phyloP scores from a whole-genome alignment of 2,113 vertebrate genomes.

The Percina caprodes region DNA sequence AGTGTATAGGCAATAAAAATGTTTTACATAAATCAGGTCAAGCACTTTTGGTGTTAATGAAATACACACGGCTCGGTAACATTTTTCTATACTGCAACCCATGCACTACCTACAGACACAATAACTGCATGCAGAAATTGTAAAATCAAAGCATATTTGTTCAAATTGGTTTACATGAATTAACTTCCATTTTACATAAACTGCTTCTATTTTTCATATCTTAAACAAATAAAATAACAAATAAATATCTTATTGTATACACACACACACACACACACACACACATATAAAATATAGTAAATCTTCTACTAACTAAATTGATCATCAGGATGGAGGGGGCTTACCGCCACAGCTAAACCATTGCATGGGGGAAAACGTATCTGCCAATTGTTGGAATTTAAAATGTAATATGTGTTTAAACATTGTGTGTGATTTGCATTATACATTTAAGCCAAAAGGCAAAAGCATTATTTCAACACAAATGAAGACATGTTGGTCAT shows the following conservation, averaged over 20 bases:
- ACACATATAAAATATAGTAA: too few relatives aligned
- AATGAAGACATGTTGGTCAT: too few relatives aligned
- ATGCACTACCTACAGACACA: background rate
- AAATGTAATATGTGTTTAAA: too few relatives aligned
- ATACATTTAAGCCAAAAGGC: too few relatives aligned
- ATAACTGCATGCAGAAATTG: background rate
- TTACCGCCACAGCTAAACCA: background rate
- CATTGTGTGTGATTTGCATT: too few relatives aligned
- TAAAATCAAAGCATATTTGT: background rate
- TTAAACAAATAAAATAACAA: too few relatives aligned
- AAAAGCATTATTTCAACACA: too few relatives aligned
- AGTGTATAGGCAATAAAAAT: too few relatives aligned
- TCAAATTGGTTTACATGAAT: background rate
- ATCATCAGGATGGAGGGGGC: background rate
- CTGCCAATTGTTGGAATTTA: too few relatives aligned
- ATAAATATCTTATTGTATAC: too few relatives aligned
- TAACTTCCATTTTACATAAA: background rate
- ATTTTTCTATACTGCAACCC: background rate
- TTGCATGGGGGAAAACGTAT: background rate
- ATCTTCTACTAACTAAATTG: background rate
- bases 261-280: too few relatives aligned
- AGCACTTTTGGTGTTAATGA: slow-evolving; percentile 13
- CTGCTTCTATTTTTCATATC: background rate
- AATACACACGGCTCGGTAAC: background rate
- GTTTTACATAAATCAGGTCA: background rate